Conservation (phyloP, 64 coral and sea anemone genomes). For the Platygyra sinensis region DNA sequence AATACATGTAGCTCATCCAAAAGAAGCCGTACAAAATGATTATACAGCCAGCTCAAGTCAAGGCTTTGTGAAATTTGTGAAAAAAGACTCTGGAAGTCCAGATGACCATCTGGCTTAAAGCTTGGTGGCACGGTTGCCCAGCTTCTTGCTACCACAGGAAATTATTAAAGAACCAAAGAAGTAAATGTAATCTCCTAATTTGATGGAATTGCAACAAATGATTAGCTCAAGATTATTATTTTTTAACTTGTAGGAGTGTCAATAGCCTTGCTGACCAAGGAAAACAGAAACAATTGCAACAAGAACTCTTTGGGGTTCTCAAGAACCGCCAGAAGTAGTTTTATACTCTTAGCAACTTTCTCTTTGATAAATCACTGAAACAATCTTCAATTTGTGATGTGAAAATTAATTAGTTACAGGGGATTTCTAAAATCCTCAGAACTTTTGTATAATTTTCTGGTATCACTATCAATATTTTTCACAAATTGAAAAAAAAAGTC, state of each 20-base stretch:
- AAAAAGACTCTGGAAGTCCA: too few species aligned
- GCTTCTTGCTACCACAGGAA: too few species aligned
- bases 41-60: too few species aligned
- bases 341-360: slow-evolving; percentile 1
- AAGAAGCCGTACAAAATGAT: too few species aligned
- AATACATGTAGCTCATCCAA: too few species aligned
- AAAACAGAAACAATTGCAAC: slow-evolving; percentile 90
- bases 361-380: not conserved
- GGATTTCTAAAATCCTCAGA: slow-evolving; percentile 16
- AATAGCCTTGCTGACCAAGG: slow-evolving; percentile 76
- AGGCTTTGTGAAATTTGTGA: too few species aligned
- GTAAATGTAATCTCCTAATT: too few species aligned
- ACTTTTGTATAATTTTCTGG: slow-evolving; percentile 52
- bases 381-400: slow-evolving; percentile 29
- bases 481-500: slow-evolving; percentile 5
- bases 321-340: slow-evolving; percentile 77
- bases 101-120: too few species aligned
- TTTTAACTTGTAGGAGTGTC: slow-evolving; percentile 74
- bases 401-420: slow-evolving; percentile 7
- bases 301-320: slow-evolving; percentile 86
- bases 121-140: too few species aligned
- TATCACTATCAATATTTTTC: slow-evolving; percentile 25
- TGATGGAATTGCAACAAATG: not conserved
- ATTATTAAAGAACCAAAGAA: too few species aligned
- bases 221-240: not conserved